Base-by-base conservation (phyloP, 1,140 invertebrate species). In the Mamestra configurata region DNA sequence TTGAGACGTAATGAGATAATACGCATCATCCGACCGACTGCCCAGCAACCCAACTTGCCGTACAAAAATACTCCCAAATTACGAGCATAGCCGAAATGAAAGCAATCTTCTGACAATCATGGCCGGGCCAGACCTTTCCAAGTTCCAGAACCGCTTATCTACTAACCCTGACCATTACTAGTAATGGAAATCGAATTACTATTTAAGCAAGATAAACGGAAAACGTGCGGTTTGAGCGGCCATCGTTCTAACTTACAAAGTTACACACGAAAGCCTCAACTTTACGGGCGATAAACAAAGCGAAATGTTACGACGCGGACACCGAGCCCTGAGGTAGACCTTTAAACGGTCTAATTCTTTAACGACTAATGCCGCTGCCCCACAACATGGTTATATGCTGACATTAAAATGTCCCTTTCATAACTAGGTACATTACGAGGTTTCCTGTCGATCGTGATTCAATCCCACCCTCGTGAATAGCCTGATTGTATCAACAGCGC, bases 161-260 rank as follows among this genome's bases (percentile, higher is more conserved):
- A 72, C 83, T 79, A 87, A 87, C 86, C 88, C 86, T 86, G 78
- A 81, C 77, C 85, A 84, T 91, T 89, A 86, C 85, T 81, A 82
- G 84, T 90, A 92, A 90, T 90, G 84, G 88, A 90, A 90, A 88
- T 87, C 85, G 86, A 90, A 90, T 90, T 90, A 91, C 88, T 90
- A 88, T 90, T 90, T 89, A 87, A 85, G 66, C 82, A 83, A 89
- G 87, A 89, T 90, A 90, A 90, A 89, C 84, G 82, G 55, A 79
- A 85, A 86, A 88, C 85, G 84, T 90, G 86, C 77, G 79, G 80
- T 80, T 83, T 71, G 53, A 49, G 22, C 51, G 59, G 59, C 53
- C 72, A 55, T 72, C 59, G 80, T 75, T 55, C 51, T 55, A 77
- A 78, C 76, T 59, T 53, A 46, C 40, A 49, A 77, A 84, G 77